Evolutionary conservation across 2,888 invertebrate species (phyloP).

Genomic region (Cheilosia urbana): DNA sequence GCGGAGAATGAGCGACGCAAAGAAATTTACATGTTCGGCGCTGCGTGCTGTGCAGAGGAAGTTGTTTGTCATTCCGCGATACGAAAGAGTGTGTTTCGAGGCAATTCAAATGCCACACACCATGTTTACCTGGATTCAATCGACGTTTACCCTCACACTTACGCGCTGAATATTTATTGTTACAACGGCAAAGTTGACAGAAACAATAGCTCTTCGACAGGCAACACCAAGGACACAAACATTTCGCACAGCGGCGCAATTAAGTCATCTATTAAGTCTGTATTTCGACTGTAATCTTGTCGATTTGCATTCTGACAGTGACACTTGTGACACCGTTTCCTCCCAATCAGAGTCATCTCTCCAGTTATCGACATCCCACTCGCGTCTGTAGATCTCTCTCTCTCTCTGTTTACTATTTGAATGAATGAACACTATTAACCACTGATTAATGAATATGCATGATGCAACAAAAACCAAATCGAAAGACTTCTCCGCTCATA

Average conservation of each 20-base stretch:
- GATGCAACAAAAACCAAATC: not conserved
- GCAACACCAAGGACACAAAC: not conserved
- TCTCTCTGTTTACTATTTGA: not conserved
- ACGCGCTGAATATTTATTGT: too few species aligned
- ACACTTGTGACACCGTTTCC: too few species aligned
- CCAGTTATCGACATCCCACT: not conserved
- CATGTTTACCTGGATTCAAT: not conserved
- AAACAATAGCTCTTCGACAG: not conserved
- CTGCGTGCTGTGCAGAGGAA: constrained; percentile 39
- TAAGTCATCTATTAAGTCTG: not conserved
- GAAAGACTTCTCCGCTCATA: constrained; percentile 15
- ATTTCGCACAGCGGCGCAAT: not conserved
- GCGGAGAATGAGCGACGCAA: constrained; percentile 14
- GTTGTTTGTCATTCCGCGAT: constrained; percentile 48
- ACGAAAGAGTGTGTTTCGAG: constrained; percentile 19
- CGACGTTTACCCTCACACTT: too few species aligned
- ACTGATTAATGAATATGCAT: not conserved
- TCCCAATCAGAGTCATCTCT: too few species aligned
- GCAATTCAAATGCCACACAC: constrained; percentile 50
- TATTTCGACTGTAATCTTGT: not conserved
- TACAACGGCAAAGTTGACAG: too few species aligned
- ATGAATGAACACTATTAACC: not conserved
- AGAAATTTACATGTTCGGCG: not conserved
- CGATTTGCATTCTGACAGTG: not conserved
- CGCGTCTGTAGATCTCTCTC: not conserved